These are phyloP conservation scores for Orycteropus afer DNA, from an alignment of 2,113 vertebrate species.

Conservation along the genomic window DNA sequence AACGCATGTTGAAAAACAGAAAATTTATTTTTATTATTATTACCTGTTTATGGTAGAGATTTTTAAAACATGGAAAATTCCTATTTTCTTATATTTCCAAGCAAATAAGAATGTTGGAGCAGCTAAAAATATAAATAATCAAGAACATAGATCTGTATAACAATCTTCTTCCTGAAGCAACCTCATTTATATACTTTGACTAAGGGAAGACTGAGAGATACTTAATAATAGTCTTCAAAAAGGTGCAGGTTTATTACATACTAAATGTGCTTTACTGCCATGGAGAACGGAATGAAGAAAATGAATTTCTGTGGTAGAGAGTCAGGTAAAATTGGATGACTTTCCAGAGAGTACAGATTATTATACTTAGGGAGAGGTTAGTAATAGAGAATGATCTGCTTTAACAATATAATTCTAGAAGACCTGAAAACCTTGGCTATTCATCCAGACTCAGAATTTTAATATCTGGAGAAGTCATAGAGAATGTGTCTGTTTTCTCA, in stretches of 20 bases:
- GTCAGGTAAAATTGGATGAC: background rate
- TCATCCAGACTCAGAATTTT: background rate
- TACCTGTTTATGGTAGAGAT: background rate
- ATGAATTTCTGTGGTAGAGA: background rate
- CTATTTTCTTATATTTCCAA: conserved; percentile 20
- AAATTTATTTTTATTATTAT: background rate
- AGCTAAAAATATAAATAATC: conserved; percentile 12
- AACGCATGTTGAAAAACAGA: background rate
- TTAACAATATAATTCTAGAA: background rate
- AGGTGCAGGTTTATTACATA: background rate
- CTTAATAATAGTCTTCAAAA: conserved; percentile 1
- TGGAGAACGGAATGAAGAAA: conserved; percentile 37
- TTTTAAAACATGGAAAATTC: background rate
- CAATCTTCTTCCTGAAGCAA: background rate
- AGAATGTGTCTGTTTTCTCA: background rate
- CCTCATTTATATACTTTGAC: background rate
- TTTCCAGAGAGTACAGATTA: background rate
- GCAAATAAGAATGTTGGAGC: conserved; percentile 41
- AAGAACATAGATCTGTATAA: background rate
- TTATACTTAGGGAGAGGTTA: background rate
- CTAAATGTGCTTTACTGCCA: background rate
- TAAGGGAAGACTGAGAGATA: conserved; percentile 35
- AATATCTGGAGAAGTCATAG: background rate
- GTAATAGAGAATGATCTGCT: background rate
- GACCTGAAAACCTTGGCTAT: background rate